Evolutionary conservation across 2,113 vertebrate genomes (phyloP).

Genomic region (Nothocercus nigrocapillus): DNA sequence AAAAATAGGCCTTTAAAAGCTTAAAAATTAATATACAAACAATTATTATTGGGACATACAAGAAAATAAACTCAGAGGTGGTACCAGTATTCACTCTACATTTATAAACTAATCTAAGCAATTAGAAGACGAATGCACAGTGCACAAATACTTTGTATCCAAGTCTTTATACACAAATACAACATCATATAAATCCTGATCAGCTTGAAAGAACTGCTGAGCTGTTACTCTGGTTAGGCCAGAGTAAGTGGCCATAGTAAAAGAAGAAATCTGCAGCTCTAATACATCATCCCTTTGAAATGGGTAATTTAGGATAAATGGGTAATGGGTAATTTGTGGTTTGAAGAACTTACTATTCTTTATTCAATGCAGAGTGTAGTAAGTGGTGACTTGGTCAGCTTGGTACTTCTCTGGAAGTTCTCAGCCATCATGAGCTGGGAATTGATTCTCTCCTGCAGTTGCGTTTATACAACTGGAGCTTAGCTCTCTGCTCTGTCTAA

Average conservation of each 20-base stretch:
- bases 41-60: neutral
- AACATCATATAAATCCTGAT: constrained; percentile 4
- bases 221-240: constrained; percentile 25
- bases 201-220: constrained; percentile 29
- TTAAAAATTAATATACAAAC: neutral
- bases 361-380: neutral
- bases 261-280: constrained; percentile 33
- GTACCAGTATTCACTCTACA: neutral
- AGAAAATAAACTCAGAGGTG: neutral
- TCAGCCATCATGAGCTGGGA: neutral
- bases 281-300: constrained; percentile 49
- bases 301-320: constrained; percentile 44
- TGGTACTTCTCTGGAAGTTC: constrained; percentile 8
- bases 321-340: neutral
- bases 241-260: constrained; percentile 38
- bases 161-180: constrained; percentile 36
- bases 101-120: neutral
- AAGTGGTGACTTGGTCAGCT: neutral
- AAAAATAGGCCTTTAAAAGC: neutral
- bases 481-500: constrained; percentile 9
- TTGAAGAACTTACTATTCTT: neutral
- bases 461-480: constrained; percentile 4
- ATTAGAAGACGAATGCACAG: neutral
- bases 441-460: constrained; percentile 1
- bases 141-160: neutral